Evolutionary conservation across 2,113 vertebrate genomes (phyloP), one percentile per base, ranked within the genome.

Genomic region (Xenopus borealis): DNA sequence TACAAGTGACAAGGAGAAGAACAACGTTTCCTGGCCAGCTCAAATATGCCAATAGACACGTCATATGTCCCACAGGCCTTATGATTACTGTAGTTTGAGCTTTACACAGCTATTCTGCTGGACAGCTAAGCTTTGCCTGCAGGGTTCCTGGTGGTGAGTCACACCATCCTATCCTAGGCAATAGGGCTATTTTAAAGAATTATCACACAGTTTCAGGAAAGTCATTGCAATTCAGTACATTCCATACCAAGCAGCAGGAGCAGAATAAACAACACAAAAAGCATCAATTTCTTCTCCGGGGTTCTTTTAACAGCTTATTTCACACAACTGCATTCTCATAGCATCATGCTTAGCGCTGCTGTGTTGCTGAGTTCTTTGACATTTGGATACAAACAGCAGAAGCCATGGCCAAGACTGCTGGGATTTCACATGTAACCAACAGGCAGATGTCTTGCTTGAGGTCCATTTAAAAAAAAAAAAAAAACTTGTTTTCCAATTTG

Each of bases 221-320:
- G 50, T 50, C 44, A 75, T 68, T 20, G 50, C 52, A 45, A 69
- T 62, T 75, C 57, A 69, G 66, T 53, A 75, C 66, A 69, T 63
- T 62, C 23, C 40, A 40, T 53, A 62, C 53, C 23, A 47, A 67
- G 69, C 58, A 69, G 66, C 57, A 53, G 66, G 65, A 27, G 61
- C 44, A n/a, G n/a, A n/a, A n/a, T 17, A 12, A 23, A 20, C 65
- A 75, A 67, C 46, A 44, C 66, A 75, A 66, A 67, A 59, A 68
- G 33, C 33, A 40, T 40, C 33, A 6, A 40, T 9, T 40, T 6
- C 33, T 40, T 40, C 33, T 40, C 33, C 33, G 7, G 33, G 33
- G 33, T 40, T 40, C 5, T 9, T 40, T 7, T 40, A 40, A 40
- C 33, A 40, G 33, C 5, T 40, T 6, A 40, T 40, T 40, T 40